These are phyloP conservation scores for Scatophagus argus DNA, from an alignment of 2,113 vertebrate species.

Conservation along the genomic window DNA sequence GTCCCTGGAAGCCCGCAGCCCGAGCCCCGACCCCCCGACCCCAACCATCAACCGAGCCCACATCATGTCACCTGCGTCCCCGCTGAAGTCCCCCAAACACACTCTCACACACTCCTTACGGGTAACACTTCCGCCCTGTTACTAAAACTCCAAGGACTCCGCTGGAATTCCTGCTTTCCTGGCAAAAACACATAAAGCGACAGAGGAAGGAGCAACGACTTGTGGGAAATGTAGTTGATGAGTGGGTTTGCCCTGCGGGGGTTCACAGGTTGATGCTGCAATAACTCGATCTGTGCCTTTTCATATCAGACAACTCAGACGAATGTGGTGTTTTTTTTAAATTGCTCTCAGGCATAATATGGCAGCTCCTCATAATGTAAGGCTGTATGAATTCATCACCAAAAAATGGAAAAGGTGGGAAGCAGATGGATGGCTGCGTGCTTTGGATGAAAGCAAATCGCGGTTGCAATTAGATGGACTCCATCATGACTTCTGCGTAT, in stretches of 20 bases:
- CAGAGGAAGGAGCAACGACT: conserved; percentile 32
- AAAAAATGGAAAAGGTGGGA: too few species aligned
- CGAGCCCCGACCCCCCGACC: conserved; percentile 38
- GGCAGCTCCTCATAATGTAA: too few species aligned
- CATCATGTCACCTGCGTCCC: conserved; percentile 58
- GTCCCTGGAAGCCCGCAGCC: conserved; percentile 47
- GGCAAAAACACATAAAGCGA: conserved; percentile 45
- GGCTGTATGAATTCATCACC: too few species aligned
- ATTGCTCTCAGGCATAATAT: too few species aligned
- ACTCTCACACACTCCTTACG: not conserved
- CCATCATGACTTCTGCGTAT: too few species aligned
- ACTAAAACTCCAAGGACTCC: conserved; percentile 32
- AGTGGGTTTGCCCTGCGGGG: rapidly evolving
- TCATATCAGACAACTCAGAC: not conserved
- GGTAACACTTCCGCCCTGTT: conserved; percentile 42
- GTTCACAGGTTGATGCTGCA: not conserved
- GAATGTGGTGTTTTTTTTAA: too few species aligned
- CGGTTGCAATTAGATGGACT: too few species aligned
- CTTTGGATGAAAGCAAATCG: too few species aligned
- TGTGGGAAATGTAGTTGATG: conserved; percentile 74
- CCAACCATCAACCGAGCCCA: conserved; percentile 57
- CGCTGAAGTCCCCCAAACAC: not conserved
- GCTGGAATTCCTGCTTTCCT: conserved; percentile 38
- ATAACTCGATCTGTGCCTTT: too few species aligned
- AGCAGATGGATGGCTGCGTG: too few species aligned